Evolutionary conservation across 2,797 vertebrate species (phyloP).

Genomic region (Sternarchorhynchus goeldii): DNA sequence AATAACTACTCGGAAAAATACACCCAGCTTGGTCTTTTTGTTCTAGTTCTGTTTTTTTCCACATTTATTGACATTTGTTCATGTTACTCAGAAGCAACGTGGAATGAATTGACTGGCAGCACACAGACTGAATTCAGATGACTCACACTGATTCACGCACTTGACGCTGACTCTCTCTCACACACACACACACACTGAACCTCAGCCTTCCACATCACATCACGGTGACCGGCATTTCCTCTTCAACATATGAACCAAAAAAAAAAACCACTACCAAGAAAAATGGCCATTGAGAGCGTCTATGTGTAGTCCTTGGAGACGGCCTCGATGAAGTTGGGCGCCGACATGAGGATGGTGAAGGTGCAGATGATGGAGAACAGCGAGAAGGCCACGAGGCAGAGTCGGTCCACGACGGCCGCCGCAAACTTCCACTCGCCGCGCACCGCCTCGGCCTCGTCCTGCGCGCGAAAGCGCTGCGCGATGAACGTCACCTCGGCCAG

Average conservation of each 20-base stretch:
- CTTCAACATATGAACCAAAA: slow-evolving; percentile 34
- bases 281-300: slow-evolving; percentile 31
- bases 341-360: slow-evolving; percentile 90
- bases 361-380: slow-evolving; percentile 92
- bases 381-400: slow-evolving; percentile 90
- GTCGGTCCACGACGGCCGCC: slow-evolving; percentile 87
- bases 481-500: slow-evolving; percentile 89
- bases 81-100: slow-evolving; percentile 30
- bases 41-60: not conserved
- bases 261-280: slow-evolving; percentile 46
- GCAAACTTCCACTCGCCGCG: slow-evolving; percentile 94
- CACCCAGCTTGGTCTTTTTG: slow-evolving; percentile 23
- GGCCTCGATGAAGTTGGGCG: slow-evolving; percentile 91
- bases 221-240: not conserved
- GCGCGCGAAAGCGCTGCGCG: slow-evolving; percentile 83
- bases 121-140: not conserved
- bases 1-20: slow-evolving; percentile 38
- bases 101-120: slow-evolving; percentile 26
- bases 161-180: not conserved
- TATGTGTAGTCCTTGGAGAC: slow-evolving; percentile 91
- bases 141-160: not conserved
- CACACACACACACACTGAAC: not conserved
- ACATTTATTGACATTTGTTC: slow-evolving; percentile 24
- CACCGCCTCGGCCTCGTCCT: slow-evolving; percentile 85
- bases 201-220: slow-evolving; percentile 1